These are phyloP conservation scores for Lutra lutra DNA, from an alignment of 2,797 vertebrate species.

Conservation along the genomic window DNA sequence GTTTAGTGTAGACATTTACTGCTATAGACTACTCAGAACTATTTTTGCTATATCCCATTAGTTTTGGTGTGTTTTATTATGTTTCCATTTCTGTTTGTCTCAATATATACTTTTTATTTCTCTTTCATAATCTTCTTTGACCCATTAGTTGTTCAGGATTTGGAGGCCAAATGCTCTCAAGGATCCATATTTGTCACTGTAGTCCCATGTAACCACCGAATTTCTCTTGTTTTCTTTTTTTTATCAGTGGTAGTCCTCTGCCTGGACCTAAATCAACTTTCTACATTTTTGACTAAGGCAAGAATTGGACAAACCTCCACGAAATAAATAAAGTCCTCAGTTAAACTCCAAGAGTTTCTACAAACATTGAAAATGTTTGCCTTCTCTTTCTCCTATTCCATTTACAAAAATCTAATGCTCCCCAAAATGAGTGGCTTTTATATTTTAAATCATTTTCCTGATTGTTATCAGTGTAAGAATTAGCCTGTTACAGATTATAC, in stretches of 20 bases:
- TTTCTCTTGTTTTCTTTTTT: not conserved
- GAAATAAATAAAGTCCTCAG: not conserved
- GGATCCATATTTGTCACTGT: too few species aligned
- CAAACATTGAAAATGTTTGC: not conserved
- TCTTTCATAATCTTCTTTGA: not conserved
- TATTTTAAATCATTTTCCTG: not conserved
- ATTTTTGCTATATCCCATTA: not conserved
- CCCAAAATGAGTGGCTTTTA: not conserved
- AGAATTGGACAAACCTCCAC: not conserved
- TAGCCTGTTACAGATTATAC: not conserved
- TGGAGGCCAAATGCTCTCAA: not conserved
- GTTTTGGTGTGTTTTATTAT: not conserved
- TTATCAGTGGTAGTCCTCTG: not conserved
- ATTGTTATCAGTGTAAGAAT: not conserved
- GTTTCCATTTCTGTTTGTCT: not conserved
- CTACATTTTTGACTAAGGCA: not conserved
- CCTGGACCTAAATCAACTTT: not conserved
- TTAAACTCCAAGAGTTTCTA: not conserved
- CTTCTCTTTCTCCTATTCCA: not conserved
- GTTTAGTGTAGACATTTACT: not conserved
- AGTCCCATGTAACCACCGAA: not conserved
- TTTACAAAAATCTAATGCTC: not conserved
- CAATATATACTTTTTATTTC: not conserved
- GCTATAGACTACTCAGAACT: not conserved
- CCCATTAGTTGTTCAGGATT: not conserved